These are phyloP conservation scores for Cercocebus atys DNA, from an alignment of 2,113 vertebrate species.

Conservation along the genomic window DNA sequence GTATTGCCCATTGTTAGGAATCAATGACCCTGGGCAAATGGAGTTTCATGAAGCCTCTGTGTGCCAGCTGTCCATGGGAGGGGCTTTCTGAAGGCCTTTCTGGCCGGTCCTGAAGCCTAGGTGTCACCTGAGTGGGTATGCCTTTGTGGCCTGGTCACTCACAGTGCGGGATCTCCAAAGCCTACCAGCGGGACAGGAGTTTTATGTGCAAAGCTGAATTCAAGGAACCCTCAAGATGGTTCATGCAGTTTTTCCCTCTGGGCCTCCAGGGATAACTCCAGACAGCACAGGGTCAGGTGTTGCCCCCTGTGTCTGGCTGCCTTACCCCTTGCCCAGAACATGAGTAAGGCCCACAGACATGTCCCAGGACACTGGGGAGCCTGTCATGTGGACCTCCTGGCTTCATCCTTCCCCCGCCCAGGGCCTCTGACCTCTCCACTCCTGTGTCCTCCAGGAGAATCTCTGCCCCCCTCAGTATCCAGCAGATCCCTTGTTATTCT, in stretches of 20 bases:
- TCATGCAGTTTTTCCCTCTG: background rate
- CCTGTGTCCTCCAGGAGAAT: background rate
- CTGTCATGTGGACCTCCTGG: background rate
- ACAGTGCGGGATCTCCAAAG: background rate
- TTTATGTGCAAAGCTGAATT: background rate
- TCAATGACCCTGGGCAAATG: rapidly evolving
- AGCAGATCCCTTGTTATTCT: background rate
- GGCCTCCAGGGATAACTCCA: background rate
- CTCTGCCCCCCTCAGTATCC: background rate
- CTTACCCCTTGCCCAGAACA: background rate
- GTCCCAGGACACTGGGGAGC: background rate
- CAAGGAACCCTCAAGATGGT: background rate
- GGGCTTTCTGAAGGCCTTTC: background rate
- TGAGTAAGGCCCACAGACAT: too few relatives aligned
- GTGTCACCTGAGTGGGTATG: background rate
- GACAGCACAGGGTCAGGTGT: background rate
- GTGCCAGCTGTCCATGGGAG: background rate
- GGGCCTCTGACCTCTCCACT: background rate
- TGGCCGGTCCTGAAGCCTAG: background rate
- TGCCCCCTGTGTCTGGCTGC: background rate
- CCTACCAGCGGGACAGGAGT: too few relatives aligned
- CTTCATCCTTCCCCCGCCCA: background rate
- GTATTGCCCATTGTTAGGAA: background rate
- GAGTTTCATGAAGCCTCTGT: background rate
- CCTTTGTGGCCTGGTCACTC: background rate